These are phyloP conservation scores for Mythimna vitellina DNA, from an alignment of 2,888 invertebrate species.

Conservation along the genomic window DNA sequence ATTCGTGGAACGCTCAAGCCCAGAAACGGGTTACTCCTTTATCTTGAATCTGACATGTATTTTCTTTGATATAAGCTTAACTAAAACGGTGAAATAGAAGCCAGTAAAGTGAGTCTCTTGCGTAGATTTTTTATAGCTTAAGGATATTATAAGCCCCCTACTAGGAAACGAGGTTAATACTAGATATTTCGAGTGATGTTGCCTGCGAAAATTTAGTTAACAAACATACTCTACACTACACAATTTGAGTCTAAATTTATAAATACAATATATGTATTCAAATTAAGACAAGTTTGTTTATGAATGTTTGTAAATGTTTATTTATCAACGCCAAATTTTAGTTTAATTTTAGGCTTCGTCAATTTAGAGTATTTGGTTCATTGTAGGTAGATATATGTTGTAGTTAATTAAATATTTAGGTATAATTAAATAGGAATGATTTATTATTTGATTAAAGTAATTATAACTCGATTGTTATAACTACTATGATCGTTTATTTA, in stretches of 20 bases:
- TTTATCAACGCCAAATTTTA: not conserved
- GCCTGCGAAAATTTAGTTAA: not conserved
- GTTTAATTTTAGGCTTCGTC: not conserved
- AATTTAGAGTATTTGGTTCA: not conserved
- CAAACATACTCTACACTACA: not conserved
- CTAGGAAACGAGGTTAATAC: not conserved
- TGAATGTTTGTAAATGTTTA: not conserved
- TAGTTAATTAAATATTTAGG: no score
- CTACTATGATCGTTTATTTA: no score
- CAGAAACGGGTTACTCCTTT: no score
- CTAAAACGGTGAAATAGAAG: constrained; percentile 1
- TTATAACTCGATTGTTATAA: no score
- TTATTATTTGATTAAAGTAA: no score
- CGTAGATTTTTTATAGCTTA: constrained; percentile 1
- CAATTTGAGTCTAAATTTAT: not conserved
- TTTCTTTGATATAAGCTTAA: constrained; percentile 41
- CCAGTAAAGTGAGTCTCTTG: not conserved
- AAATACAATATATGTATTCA: not conserved
- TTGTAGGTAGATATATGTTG: no score
- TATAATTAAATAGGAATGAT: no score
- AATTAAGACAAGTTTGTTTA: not conserved
- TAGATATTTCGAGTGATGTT: not conserved
- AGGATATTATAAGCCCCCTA: not conserved
- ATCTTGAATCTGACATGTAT: constrained; percentile 45
- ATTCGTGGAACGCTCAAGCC: no score